Evolutionary conservation across 2,797 vertebrate genomes (phyloP).

Genomic region (Anguilla obscura): DNA sequence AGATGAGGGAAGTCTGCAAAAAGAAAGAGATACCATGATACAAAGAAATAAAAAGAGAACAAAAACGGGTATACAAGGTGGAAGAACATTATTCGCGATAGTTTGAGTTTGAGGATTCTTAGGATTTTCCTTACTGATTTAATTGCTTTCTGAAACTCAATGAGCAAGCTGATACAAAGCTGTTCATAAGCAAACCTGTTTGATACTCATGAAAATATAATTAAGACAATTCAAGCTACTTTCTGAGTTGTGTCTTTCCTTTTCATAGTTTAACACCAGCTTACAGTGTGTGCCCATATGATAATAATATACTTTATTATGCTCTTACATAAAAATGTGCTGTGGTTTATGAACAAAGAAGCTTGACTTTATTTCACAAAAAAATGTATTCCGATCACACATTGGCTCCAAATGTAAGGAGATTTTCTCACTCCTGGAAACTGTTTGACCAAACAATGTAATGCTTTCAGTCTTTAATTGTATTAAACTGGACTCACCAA

Average conservation of each 20-base stretch:
- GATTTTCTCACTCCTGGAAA: not conserved
- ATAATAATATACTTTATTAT: not conserved
- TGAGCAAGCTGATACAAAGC: not conserved
- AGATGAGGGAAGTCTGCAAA: not conserved
- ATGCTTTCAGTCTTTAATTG: not conserved
- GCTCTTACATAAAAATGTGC: not conserved
- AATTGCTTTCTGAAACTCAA: not conserved
- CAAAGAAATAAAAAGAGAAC: not conserved
- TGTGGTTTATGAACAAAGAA: not conserved
- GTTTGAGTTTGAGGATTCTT: not conserved
- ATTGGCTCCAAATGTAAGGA: not conserved
- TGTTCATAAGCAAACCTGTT: not conserved
- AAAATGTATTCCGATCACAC: not conserved
- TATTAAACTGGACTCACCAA: constrained; percentile 18
- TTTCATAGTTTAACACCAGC: not conserved
- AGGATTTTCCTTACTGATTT: not conserved
- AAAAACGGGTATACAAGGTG: not conserved
- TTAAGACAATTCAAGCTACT: not conserved
- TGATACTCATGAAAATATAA: not conserved
- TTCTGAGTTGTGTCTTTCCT: not conserved
- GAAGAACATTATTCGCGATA: not conserved
- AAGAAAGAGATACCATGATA: not conserved
- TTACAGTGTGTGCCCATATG: not conserved
- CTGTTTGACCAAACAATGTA: not conserved
- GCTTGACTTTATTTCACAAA: not conserved